Conservation (phyloP, 2,797 vertebrate species). For the Periparus ater region DNA sequence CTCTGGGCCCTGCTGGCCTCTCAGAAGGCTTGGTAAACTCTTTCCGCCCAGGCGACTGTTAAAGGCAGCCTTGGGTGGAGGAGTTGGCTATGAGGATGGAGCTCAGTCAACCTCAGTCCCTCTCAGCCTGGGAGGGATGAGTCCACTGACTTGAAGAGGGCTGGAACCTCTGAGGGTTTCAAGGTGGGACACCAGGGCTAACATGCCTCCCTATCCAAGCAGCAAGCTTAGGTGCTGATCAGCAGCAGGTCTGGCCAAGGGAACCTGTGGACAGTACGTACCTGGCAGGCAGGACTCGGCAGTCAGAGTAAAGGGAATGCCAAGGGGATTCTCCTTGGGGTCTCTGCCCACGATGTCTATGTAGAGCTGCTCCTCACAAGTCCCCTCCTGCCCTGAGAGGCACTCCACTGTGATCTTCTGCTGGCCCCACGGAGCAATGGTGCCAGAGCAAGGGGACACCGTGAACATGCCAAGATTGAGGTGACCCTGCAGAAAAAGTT, state of each 20-base stretch:
- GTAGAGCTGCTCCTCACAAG: constrained; percentile 78
- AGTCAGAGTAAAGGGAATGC: constrained; percentile 81
- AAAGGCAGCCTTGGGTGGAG: not conserved
- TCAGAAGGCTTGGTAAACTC: not conserved
- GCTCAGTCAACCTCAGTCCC: not conserved
- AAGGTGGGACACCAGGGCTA: not conserved
- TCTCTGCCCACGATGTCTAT: constrained; percentile 86
- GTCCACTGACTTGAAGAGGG: not conserved
- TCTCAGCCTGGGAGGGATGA: not conserved
- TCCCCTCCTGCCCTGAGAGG: constrained; percentile 81
- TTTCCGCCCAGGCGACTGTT: not conserved
- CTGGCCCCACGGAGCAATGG: constrained; percentile 73
- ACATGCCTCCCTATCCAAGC: not conserved
- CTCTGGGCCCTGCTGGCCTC: not conserved
- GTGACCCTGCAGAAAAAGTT: constrained; percentile 70
- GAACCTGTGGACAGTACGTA: constrained; percentile 22
- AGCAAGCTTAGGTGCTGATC: not conserved
- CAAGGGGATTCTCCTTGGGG: constrained; percentile 79
- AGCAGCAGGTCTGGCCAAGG: not conserved
- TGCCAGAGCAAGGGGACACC: constrained; percentile 80
- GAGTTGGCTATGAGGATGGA: not conserved
- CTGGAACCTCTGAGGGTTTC: not conserved
- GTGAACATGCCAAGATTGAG: constrained; percentile 84
- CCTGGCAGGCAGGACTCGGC: constrained; percentile 88
- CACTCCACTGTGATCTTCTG: constrained; percentile 86